Base-by-base conservation (phyloP, 2,888 invertebrate species). In the Rhimphoctona megacephalus region DNA sequence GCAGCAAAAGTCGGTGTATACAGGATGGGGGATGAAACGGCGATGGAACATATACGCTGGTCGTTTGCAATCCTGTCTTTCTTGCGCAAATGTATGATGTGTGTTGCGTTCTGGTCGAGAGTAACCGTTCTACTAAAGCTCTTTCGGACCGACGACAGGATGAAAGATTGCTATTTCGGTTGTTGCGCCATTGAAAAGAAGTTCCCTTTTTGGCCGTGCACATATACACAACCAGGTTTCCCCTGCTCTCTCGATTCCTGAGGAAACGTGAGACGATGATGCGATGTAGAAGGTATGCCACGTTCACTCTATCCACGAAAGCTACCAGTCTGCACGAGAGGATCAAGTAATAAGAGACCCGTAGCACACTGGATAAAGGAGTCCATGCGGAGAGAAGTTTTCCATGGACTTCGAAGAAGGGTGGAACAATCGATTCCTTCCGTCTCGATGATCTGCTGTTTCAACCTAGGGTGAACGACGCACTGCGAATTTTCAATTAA, bases 291-390 rank as follows among this genome's bases (percentile, higher is more conserved):
- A 67, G 30, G 57, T 61, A 57, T 25, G 54, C 54, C 67, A 76
- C n/a, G 33, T 89, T 89, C 85, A 52, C 87, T 77, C 84, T 85
- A 89, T 85, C 83, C 49, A 52, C 66, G 25, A 61, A 67, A 83
- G 83, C 86, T 86, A 86, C 69, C 66, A 57, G 67, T 74, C 81
- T 30, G 78, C 73, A 33, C 49, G 52, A 33, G 57, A 72, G 67
- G n/a, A 76, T 67, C 79, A 67, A 77, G 83, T 77, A 87, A 87
- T 46, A 81, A 25, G 69, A 80, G 36, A 76, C 22, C 46, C 74
- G 11, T 64, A 49, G 70, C 61, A 30, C 30, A 61, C 61, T 43
- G 30, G 61, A 54, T 49, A 61, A 77, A 72, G 67, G 76, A 52
- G 73, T 67, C 22, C 70, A 61, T 39, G 67, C 61, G 33, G 14